Base-by-base conservation (phyloP, 2,113 vertebrate species). In the Oryzias curvinotus region DNA sequence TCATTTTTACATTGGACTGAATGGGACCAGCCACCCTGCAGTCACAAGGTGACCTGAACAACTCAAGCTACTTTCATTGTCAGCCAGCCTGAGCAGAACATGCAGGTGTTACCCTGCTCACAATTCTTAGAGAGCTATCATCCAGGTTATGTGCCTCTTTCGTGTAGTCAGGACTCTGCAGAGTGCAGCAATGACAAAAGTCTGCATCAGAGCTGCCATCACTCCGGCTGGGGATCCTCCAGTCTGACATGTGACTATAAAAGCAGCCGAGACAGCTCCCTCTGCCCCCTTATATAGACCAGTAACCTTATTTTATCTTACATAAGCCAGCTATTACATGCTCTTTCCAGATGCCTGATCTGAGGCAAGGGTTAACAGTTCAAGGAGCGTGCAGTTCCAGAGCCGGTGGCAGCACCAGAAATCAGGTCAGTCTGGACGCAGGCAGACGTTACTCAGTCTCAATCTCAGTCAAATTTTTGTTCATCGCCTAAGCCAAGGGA, bases 291-390 rank as follows among this genome's bases (percentile, higher is more conserved):
- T 53, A 18, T 64, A 70, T 47, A 43, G n/a, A 52, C 7, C 30
- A 49, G 52, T 71, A 59, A 69, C 54, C 57, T 74, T 62, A 18
- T 48, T 43, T 50, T 53, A 26, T 58, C n/a, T 66, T 55, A 65
- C 19, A 48, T 65, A 65, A 77, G 48, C 44, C 55, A 28, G 26
- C 42, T 50, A 18, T 45, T 57, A 49, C 52, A 47, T 19, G 23
- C 1, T 55, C 14, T 70, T 65, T 77, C 50, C 53, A 64, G 49
- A 70, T 13, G 2, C 19, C 66, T 36, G 56, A 61, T 60, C 52
- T 59, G 19, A 23, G 49, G 54, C 57, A 48, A 43, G 70, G 61
- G 73, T 74, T 53, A 67, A 57, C 10, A 70, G 84, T 82, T 85
- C 63, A 72, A 6, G 12, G 17, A 63, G 68, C 53, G 21, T 59